Base-by-base conservation (phyloP, 2,888 invertebrate genomes). In the Caenorhabditis plicata region DNA sequence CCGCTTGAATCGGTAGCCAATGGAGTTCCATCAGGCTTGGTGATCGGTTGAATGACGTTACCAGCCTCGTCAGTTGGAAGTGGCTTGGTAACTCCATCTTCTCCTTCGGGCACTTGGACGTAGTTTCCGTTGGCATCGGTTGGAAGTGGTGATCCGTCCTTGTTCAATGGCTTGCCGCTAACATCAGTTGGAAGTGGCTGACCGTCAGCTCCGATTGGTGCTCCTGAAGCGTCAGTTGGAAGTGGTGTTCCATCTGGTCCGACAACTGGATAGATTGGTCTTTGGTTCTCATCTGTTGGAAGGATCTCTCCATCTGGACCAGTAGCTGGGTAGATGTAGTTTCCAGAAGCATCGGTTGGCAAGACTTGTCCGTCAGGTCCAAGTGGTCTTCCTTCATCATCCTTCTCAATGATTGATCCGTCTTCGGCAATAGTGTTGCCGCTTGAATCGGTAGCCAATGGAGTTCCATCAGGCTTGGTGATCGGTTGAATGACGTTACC, bases 61-160 rank as follows among this genome's bases (percentile, higher is more conserved):
- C 70, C 66, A 20, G 47, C 27, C 3, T 42, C 38, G 54, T 68
- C 58, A 17, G 64, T 71, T 15, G 57, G 57, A 17, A 71, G 35
- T 8, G 58, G 57, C 13, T 41, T 45, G 11, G 27, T 8, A 42
- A 44, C 45, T n/a, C n/a, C n/a, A 20, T 26, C 49, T 9, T 43
- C 51, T n/a, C 38, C 50, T n/a, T 15, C 36, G 3, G 71, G 49
- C 8, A 73, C 64, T 23, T 56, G 38, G 23, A 74, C 44, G 17
- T 23, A 33, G 22, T 53, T 55, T n/a, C 73, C 69, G 15, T 43
- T 39, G 27, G 51, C 53, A 38, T 72, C 73, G 9, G 73, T 72
- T 1, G 72, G 72, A 35, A 71, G 51, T 4, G 71, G 71, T 11
- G 26, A 22, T n/a, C 68, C 50, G 57, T 57, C 52, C n/a, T 36